phyloP scores from a whole-genome alignment of 2,113 vertebrate genomes.

The Conger conger region DNA sequence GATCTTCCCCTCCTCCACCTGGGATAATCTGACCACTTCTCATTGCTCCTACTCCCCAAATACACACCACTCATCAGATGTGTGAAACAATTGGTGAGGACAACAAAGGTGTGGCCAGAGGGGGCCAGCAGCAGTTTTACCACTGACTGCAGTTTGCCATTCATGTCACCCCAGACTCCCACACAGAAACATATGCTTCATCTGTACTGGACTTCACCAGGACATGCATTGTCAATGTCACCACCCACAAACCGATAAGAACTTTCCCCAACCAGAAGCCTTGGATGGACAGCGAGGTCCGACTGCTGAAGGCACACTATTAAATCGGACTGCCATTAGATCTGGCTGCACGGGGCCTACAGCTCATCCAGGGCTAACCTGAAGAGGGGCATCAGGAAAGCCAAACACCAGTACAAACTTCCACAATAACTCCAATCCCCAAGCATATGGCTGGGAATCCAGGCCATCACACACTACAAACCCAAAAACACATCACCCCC shows the following conservation, averaged over 20 bases:
- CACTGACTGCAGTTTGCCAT: constrained; percentile 1
- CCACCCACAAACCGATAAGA: neutral
- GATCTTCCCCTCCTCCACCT: too few relatives aligned
- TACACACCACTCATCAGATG: neutral
- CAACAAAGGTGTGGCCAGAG: neutral
- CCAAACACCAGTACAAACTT: neutral
- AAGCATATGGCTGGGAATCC: neutral
- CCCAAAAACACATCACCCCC: neutral
- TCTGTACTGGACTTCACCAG: neutral
- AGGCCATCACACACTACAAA: too few relatives aligned
- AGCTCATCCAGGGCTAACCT: neutral
- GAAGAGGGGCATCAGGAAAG: neutral
- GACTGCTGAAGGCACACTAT: neutral
- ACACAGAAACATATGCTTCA: neutral
- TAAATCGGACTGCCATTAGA: neutral
- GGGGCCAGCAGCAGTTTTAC: neutral
- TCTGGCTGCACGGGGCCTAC: neutral
- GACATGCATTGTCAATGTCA: neutral
- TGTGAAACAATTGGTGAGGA: neutral
- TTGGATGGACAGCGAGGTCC: neutral
- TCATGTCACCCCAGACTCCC: neutral
- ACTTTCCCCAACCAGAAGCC: neutral
- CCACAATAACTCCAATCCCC: neutral
- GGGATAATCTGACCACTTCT: neutral
- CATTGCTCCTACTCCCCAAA: constrained; percentile 1